Base-by-base conservation (phyloP, 35 echinoderm and acorn worm species). In the Ophiothrix spiculata region DNA sequence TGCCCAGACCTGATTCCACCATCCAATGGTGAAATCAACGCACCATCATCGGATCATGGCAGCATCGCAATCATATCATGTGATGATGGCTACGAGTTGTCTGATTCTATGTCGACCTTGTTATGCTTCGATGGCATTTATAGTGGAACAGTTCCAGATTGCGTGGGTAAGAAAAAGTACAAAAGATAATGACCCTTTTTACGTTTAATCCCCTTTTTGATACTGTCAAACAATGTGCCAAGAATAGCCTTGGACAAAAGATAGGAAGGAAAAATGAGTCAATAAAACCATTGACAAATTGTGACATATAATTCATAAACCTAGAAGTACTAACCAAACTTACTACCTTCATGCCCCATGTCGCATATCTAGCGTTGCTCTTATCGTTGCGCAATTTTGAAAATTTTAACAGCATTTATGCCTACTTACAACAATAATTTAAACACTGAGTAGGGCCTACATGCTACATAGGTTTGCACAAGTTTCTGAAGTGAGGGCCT, bases 61-160 rank as follows among this genome's bases (percentile, higher is more conserved):
- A 78, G 80, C 8, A 39, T 89, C 11, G 80, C 82, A 74, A 78
- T 60, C 25, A 81, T 89, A 23, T 83, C 80, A 29, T 89, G 87
- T 77, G 41, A 81, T 36, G 33, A 8, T 31, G 87, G 87, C 19
- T 89, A 89, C 35, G 35, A 74, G 32, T 64, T 89, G 79, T 10
- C 42, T 10, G 79, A 78, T 40, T 38, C 75, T 19, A 63, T 35
- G 4, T 33, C 87, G 14, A 1, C 16, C 36, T n/a, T 89, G 36
- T 34, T 38, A 74, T 89, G 87, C 49, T 32, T 63, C 34, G 74
- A 76, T 40, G 87, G 87, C 16, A 38, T 36, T 6, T 38, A 42
- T 34, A 34, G 35, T 32, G 87, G 87, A 73, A 89, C 87, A 8
- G 60, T 89, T 19, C 87, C 87, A 0, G 60, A 40, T 38, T 89